Conservation (phyloP, 2,797 vertebrate species). For the Pangasius mekongensis region DNA sequence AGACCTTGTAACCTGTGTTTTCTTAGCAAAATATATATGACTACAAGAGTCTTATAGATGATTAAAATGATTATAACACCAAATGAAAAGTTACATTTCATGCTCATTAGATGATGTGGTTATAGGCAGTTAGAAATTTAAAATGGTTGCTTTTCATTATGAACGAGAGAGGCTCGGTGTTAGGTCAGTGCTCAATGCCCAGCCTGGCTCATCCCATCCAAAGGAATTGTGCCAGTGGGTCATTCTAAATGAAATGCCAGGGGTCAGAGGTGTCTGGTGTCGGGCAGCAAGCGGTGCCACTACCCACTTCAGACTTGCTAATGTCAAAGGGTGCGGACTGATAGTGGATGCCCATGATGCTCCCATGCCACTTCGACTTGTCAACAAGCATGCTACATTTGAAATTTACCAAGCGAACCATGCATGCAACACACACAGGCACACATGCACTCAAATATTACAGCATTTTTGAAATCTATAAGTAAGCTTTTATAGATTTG, state of each 20-base stretch:
- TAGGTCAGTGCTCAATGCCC: slow-evolving; percentile 13
- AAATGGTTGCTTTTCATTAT: slow-evolving; percentile 14
- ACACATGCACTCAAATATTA: not conserved
- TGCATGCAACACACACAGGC: slow-evolving; percentile 14
- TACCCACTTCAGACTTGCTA: slow-evolving; percentile 56
- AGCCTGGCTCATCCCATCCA: slow-evolving; percentile 27
- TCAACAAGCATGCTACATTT: slow-evolving; percentile 1
- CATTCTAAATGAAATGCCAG: slow-evolving; percentile 68
- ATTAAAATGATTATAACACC: not conserved
- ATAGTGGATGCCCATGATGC: slow-evolving; percentile 24
- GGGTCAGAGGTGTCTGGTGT: slow-evolving; percentile 73
- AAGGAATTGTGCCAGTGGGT: slow-evolving; percentile 41
- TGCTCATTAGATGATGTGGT: not conserved
- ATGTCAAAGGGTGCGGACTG: slow-evolving; percentile 57
- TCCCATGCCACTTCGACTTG: slow-evolving; percentile 15
- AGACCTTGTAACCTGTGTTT: not conserved
- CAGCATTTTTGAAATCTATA: not conserved
- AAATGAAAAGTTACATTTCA: slow-evolving; percentile 6
- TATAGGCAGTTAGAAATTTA: not conserved
- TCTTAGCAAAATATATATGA: slow-evolving; percentile 3
- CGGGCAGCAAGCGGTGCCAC: slow-evolving; percentile 56
- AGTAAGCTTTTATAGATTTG: not conserved
- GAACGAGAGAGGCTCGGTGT: slow-evolving; percentile 27
- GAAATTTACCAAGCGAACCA: not conserved
- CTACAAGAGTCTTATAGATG: not conserved